Conservation (phyloP, 2,888 invertebrate genomes). For the Brenthis daphne region DNA sequence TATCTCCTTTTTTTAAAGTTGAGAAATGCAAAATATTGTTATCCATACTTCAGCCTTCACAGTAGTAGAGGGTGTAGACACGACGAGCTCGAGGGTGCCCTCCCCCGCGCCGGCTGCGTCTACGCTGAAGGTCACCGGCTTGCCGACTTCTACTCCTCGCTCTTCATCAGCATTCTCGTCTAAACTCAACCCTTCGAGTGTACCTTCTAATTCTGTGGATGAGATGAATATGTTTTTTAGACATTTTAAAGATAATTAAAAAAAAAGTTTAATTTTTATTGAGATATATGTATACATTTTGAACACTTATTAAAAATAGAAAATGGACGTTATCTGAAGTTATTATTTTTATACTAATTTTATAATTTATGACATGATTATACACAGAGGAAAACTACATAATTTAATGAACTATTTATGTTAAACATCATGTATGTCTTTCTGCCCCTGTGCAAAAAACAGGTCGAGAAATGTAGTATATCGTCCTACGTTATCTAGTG, state of each 20-base stretch:
- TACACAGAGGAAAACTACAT: too few relatives aligned
- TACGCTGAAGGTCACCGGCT: constrained; percentile 95
- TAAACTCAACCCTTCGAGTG: constrained; percentile 72
- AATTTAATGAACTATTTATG: too few relatives aligned
- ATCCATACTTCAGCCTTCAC: constrained; percentile 90
- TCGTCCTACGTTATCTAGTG: too few relatives aligned
- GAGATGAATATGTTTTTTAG: background rate
- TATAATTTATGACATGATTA: too few relatives aligned
- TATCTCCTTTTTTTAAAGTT: background rate
- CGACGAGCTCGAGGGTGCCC: constrained; percentile 95
- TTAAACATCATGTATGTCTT: too few relatives aligned
- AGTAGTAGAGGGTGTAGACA: constrained; percentile 93
- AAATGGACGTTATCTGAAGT: too few relatives aligned
- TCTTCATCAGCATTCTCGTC: constrained; percentile 72
- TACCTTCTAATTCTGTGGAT: constrained; percentile 73
- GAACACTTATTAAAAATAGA: too few relatives aligned
- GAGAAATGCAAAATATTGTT: background rate
- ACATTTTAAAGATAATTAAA: background rate
- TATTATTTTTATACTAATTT: too few relatives aligned
- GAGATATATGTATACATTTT: too few relatives aligned
- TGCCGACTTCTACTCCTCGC: constrained; percentile 85
- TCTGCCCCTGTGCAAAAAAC: too few relatives aligned
- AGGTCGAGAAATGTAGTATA: too few relatives aligned
- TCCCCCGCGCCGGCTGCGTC: constrained; percentile 97
- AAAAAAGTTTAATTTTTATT: too few relatives aligned